Evolutionary conservation across 2,113 vertebrate species (phyloP).

Genomic region (Oncorhynchus mykiss): DNA sequence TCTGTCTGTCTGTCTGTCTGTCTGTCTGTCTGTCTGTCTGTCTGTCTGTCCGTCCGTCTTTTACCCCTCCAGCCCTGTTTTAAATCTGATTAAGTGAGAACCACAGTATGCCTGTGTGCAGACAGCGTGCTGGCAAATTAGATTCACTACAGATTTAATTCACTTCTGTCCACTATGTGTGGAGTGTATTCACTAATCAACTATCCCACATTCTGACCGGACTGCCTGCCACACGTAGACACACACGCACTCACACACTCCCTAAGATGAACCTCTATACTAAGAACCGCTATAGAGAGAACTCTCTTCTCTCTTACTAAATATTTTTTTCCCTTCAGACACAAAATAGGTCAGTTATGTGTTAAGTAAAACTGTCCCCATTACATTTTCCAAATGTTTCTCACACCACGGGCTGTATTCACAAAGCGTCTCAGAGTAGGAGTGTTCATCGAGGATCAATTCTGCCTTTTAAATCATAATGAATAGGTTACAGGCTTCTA

Average conservation of each 20-base stretch:
- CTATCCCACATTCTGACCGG: conserved; percentile 22
- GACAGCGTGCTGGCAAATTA: conserved; percentile 41
- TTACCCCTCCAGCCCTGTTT: neutral
- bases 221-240: neutral
- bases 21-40: too few relatives aligned
- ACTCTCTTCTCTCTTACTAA: neutral
- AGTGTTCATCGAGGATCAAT: too few relatives aligned
- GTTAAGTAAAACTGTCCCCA: too few relatives aligned
- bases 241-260: neutral
- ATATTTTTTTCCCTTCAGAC: neutral
- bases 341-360: neutral
- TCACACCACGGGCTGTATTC: too few relatives aligned
- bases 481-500: too few relatives aligned
- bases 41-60: neutral
- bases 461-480: too few relatives aligned
- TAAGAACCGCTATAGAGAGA: neutral
- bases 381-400: too few relatives aligned
- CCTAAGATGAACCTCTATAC: neutral
- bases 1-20: neutral
- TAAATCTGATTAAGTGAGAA: conserved; percentile 39
- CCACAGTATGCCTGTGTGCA: conserved; percentile 28
- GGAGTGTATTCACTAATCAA: conserved; percentile 15
- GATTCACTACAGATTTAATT: conserved; percentile 49
- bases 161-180: conserved; percentile 23
- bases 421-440: too few relatives aligned